Percentiles rank a stretch among this genome's conserved stretches.
These are phyloP conservation scores for Genyomyrus donnyi DNA, from an alignment of 2,113 vertebrate genomes.

Conservation along the genomic window DNA sequence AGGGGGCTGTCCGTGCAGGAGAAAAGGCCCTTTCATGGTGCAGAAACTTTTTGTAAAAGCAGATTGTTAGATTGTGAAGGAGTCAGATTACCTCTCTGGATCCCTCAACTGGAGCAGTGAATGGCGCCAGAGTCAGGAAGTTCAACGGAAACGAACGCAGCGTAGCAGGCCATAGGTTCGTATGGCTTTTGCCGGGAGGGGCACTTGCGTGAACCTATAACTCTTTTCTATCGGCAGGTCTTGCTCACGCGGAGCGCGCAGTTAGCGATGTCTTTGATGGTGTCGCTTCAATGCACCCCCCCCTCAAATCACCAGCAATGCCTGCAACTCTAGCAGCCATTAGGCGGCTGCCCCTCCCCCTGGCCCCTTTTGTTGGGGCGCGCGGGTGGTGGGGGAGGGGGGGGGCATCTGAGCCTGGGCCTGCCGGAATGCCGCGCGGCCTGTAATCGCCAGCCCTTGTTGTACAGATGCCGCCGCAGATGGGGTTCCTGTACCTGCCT, in stretches of 20 bases:
- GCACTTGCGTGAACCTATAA: not conserved
- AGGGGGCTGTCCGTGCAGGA: not conserved
- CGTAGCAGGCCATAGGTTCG: not conserved
- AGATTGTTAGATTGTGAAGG: constrained; percentile 2
- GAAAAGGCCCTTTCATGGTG: not conserved
- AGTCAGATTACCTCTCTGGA: not conserved
- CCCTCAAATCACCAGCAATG: not conserved
- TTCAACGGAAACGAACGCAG: not conserved
- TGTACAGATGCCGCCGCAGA: constrained; percentile 92
- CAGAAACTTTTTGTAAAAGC: not conserved
- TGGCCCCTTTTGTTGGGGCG: not conserved
- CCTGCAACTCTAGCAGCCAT: not conserved
- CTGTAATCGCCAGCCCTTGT: constrained; percentile 71
- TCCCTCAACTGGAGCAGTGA: not conserved
- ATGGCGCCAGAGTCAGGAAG: not conserved
- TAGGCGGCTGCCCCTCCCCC: not conserved
- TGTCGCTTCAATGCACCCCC: not conserved
- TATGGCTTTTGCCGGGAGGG: not conserved
- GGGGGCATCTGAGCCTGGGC: not conserved
- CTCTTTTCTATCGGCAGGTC: not conserved
- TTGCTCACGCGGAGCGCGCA: not conserved
- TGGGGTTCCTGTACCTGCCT: constrained; percentile 92
- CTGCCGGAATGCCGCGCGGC: constrained; percentile 17
- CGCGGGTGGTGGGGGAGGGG: not conserved
- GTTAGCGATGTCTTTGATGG: not conserved